Conservation (phyloP, 2,113 vertebrate genomes). For the Rafetus swinhoei region DNA sequence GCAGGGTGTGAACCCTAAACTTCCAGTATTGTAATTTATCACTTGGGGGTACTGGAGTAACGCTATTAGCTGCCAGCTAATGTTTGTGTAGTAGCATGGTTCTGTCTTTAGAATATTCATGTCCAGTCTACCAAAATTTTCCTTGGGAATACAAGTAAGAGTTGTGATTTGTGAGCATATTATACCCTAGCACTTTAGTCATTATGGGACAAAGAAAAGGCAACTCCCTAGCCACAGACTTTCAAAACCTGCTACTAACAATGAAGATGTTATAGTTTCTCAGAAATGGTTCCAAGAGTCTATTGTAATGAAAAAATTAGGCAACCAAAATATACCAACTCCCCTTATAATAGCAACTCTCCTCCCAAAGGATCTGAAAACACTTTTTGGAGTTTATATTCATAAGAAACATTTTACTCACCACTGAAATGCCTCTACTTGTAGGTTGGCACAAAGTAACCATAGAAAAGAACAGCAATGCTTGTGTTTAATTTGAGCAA, state of each 20-base stretch:
- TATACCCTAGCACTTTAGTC: not conserved
- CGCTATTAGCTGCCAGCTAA: not conserved
- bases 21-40: not conserved
- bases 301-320: not conserved
- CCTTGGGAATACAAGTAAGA: not conserved
- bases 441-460: not conserved
- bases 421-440: not conserved
- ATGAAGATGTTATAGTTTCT: not conserved
- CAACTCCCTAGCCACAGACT: not conserved
- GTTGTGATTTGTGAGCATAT: not conserved
- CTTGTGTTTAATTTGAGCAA: not conserved
- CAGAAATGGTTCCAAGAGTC: not conserved
- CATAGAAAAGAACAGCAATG: not conserved
- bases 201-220: not conserved
- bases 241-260: too few relatives aligned
- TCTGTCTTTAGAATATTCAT: not conserved
- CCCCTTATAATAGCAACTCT: not conserved
- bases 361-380: not conserved
- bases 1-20: not conserved
- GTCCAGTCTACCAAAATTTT: not conserved
- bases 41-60: not conserved
- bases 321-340: not conserved
- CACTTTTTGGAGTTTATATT: not conserved
- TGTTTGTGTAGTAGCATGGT: not conserved
- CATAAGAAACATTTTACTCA: not conserved